Base-by-base conservation (phyloP, 2,113 vertebrate genomes). In the Nannobrachium achirus region DNA sequence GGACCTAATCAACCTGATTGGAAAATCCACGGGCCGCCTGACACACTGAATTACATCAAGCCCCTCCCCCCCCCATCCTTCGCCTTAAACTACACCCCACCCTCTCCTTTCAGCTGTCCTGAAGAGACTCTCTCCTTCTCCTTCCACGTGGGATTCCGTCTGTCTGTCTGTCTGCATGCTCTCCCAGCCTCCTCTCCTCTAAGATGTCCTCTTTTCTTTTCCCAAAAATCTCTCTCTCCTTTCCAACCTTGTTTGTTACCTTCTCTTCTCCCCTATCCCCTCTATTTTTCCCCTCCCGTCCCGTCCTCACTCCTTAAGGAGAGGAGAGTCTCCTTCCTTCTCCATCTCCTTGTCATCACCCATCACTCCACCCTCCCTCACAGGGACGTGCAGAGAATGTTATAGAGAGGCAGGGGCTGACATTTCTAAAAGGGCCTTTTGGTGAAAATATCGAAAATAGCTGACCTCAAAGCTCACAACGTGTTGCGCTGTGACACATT, bases 1-100 rank as follows among this genome's bases (percentile, higher is more conserved):
- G 70, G 20, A 55, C 80, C 63, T 83, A 80, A 85, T 89, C 84
- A 86, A 83, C 72, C 60, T 80, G 81, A 89, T 88, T 88, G 88
- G 78, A 86, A 85, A 82, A 78, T 75, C 70, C 76, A 81, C 75
- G 63, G 57, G 48, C 72, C 63, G 80, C 61, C 49, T 25, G 46
- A 44, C 50, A 8, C 52, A 11, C 71, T 56, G 73, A 78, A 75
- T 81, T 86, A 84, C 83, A 69, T 81, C 88, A 76, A 46, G 13
- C 33, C 57, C 56, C 42, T 4, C 58, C 18, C 20, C 7, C 19
- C 13, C 8, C 25, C 25, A 33, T 33, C 25, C 38, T 16, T 16
- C 67, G 66, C 42, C 56, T 58, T 33, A 3, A 33, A 33, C 63
- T 51, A 55, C 51, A 72, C 65, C n/a, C 8, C 6, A 8, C 19